Conservation (phyloP, 2,888 invertebrate species). For the Tenthredo scrophulariae region DNA sequence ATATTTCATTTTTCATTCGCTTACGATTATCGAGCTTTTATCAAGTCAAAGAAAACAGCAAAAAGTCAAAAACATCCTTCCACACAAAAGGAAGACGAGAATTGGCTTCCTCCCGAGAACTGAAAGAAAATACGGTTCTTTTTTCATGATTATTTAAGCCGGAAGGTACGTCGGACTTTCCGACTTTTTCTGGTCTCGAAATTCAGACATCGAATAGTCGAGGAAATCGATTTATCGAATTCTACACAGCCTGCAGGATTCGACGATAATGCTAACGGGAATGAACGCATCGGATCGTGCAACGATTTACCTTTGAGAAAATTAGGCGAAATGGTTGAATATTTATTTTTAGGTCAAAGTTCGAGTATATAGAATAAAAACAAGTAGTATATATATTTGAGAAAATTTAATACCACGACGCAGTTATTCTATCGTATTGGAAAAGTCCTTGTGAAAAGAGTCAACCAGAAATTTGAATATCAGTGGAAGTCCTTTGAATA, state of each 20-base stretch:
- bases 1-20: neutral
- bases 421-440: neutral
- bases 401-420: neutral
- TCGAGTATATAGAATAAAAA: neutral
- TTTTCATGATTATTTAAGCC: neutral
- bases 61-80: neutral
- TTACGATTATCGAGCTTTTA: neutral
- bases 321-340: neutral
- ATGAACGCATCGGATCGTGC: neutral
- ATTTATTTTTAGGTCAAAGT: neutral
- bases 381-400: neutral
- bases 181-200: neutral
- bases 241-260: neutral
- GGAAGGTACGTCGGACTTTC: neutral
- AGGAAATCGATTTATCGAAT: constrained; percentile 6
- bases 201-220: neutral
- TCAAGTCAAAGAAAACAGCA: neutral
- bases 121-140: neutral
- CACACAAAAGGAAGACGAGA: too few relatives aligned
- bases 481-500: neutral
- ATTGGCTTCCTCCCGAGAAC: neutral
- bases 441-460: constrained; percentile 4
- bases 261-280: neutral
- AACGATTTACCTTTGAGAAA: neutral
- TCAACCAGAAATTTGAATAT: neutral